These are phyloP conservation scores for Hemitrygon akajei DNA, from an alignment of 2,797 vertebrate genomes.

Conservation along the genomic window DNA sequence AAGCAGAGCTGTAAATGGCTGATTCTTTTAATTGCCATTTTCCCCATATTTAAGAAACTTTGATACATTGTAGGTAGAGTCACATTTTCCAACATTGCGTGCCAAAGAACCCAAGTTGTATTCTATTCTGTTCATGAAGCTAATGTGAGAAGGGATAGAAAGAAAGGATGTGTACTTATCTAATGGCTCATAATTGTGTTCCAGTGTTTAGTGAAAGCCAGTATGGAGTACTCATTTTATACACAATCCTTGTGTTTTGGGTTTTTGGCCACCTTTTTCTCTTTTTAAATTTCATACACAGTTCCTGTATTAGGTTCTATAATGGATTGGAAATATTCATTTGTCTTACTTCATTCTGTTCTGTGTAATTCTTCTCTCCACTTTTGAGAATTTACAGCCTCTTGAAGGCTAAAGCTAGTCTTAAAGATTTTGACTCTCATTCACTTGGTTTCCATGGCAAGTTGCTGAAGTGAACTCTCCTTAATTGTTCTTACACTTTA, in stretches of 20 bases:
- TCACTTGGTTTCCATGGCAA: not conserved
- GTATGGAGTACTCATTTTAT: not conserved
- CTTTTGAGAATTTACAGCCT: not conserved
- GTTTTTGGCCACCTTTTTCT: not conserved
- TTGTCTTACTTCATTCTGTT: no score
- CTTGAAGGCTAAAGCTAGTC: not conserved
- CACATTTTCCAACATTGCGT: no score
- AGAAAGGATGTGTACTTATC: no score
- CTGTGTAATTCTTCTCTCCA: no score
- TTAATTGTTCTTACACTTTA: not conserved
- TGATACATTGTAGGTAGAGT: not conserved
- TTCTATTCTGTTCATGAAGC: no score
- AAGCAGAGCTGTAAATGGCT: not conserved
- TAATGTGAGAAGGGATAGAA: no score
- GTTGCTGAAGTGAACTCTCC: not conserved
- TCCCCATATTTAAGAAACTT: not conserved
- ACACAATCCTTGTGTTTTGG: not conserved
- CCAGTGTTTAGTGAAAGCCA: not conserved
- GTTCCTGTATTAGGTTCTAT: not conserved
- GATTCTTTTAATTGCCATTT: not conserved
- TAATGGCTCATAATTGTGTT: not conserved
- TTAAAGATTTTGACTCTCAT: not conserved
- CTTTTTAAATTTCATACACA: not conserved
- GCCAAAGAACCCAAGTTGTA: no score
- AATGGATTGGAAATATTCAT: not conserved